These are phyloP conservation scores for Parochlus steinenii DNA, from an alignment of 2,888 invertebrate genomes.

Conservation along the genomic window DNA sequence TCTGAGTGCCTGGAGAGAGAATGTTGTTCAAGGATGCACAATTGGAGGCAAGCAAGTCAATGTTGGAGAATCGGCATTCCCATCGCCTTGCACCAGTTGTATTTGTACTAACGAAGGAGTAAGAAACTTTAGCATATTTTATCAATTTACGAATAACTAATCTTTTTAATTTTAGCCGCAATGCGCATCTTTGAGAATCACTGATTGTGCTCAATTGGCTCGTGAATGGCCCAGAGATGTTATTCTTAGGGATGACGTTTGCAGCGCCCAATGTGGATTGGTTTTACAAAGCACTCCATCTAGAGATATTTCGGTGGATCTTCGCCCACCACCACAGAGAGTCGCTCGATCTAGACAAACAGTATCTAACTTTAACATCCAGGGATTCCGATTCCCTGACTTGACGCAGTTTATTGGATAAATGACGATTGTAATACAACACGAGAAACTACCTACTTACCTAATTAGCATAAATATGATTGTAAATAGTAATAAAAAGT, in stretches of 20 bases:
- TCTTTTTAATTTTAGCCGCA: constrained; percentile 45
- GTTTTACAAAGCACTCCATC: constrained; percentile 33
- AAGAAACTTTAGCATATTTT: constrained; percentile 23
- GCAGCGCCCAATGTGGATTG: constrained; percentile 78
- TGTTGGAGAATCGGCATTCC: constrained; percentile 70
- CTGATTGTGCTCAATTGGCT: constrained; percentile 68
- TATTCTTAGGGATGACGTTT: constrained; percentile 70
- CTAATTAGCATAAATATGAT: too few species aligned
- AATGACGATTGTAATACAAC: too few species aligned
- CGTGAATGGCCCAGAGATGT: constrained; percentile 72
- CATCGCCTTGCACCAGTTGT: constrained; percentile 81
- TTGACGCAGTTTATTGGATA: constrained; percentile 53
- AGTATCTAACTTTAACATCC: constrained; percentile 24
- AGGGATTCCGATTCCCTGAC: constrained; percentile 61
- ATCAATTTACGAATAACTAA: neutral
- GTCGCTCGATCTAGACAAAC: constrained; percentile 14
- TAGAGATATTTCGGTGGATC: constrained; percentile 20
- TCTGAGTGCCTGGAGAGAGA: constrained; percentile 70
- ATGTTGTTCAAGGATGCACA: constrained; percentile 57
- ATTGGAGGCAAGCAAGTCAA: constrained; percentile 64
- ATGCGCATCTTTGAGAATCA: constrained; percentile 74
- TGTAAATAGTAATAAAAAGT: too few species aligned
- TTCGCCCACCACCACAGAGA: constrained; percentile 25
- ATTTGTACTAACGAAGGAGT: constrained; percentile 75
- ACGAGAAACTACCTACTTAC: too few species aligned